Evolutionary conservation across 1,140 invertebrate species (phyloP).

Genomic region (Zaprionus capensis): DNA sequence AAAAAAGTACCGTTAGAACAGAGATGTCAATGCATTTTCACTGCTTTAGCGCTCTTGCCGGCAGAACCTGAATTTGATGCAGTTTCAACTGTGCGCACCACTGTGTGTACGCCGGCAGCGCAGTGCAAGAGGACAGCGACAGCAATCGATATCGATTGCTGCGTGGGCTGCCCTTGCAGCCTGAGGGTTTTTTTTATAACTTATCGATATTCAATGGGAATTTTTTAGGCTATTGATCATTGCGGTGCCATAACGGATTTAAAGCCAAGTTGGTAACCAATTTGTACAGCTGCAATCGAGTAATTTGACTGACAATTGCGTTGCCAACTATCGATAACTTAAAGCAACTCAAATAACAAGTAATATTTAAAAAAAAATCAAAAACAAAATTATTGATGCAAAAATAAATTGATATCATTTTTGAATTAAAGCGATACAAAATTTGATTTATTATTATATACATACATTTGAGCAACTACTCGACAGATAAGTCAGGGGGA

Average conservation of each 20-base stretch:
- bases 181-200: background rate
- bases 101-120: background rate
- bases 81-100: background rate
- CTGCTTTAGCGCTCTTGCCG: background rate
- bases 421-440: background rate
- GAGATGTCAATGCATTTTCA: conserved; percentile 21
- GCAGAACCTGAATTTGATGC: background rate
- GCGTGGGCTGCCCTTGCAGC: background rate
- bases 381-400: background rate
- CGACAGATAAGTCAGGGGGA: background rate
- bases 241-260: background rate
- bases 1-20: conserved; percentile 26
- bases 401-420: background rate
- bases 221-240: background rate
- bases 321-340: background rate
- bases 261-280: background rate
- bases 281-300: background rate
- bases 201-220: background rate
- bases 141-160: conserved; percentile 1
- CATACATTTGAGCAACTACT: background rate
- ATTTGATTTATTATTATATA: background rate
- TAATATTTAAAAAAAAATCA: background rate
- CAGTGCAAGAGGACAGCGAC: background rate
- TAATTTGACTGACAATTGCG: background rate
- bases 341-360: background rate